These are phyloP conservation scores for Sebastes paucispinis DNA, from an alignment of 2,797 vertebrate species.

Conservation along the genomic window DNA sequence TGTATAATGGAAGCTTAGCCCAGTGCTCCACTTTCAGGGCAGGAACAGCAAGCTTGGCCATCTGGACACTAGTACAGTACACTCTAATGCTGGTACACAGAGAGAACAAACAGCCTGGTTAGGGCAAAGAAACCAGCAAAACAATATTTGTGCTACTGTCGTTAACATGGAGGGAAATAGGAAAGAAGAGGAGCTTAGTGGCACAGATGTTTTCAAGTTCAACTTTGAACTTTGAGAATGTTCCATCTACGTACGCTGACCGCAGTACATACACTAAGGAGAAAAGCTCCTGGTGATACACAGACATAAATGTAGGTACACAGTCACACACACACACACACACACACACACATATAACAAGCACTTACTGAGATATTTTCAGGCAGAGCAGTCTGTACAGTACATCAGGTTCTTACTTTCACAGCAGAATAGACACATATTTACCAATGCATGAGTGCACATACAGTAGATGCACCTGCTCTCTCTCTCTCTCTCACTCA, in stretches of 20 bases:
- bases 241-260: not conserved
- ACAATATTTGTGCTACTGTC: not conserved
- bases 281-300: not conserved
- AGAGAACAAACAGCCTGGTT: not conserved
- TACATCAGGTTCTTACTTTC: not conserved
- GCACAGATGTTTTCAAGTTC: not conserved
- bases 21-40: slow-evolving; percentile 75
- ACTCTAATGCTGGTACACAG: slow-evolving; percentile 9
- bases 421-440: not conserved
- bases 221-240: not conserved
- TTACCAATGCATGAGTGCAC: slow-evolving; percentile 3
- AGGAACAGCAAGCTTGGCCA: slow-evolving; percentile 50
- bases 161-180: not conserved
- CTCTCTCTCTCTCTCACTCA: not conserved
- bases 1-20: slow-evolving; percentile 76
- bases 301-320: not conserved
- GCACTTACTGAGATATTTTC: not conserved
- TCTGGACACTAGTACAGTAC: slow-evolving; percentile 55
- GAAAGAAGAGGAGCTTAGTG: not conserved
- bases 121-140: not conserved
- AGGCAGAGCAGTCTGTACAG: not conserved
- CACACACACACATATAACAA: not conserved
- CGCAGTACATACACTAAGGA: not conserved
- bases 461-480: slow-evolving; percentile 29
- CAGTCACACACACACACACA: not conserved